phyloP scores from a whole-genome alignment of 2,888 invertebrate species.

The Thymelicus sylvestris region DNA sequence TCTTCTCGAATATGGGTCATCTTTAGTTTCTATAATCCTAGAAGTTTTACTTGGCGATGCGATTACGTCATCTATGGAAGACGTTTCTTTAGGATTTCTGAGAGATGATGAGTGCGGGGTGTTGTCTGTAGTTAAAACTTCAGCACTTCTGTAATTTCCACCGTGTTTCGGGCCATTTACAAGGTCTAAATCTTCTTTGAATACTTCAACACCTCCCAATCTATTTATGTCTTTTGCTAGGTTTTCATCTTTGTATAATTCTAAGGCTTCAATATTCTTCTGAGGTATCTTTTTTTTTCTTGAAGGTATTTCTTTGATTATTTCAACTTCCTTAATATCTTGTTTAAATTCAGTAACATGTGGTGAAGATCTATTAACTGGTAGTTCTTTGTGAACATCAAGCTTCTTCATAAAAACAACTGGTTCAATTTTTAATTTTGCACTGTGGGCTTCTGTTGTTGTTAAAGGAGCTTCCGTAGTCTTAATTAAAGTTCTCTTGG shows the following conservation, averaged over 20 bases:
- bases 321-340: constrained; percentile 76
- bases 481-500: constrained; percentile 61
- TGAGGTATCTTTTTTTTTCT: constrained; percentile 52
- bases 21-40: constrained; percentile 55
- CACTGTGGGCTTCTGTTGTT: constrained; percentile 55
- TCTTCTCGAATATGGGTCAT: constrained; percentile 54
- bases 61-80: constrained; percentile 54
- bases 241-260: constrained; percentile 73
- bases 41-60: constrained; percentile 63
- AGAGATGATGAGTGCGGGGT: background rate
- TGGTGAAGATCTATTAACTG: constrained; percentile 65
- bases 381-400: constrained; percentile 74
- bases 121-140: constrained; percentile 29
- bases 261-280: constrained; percentile 62
- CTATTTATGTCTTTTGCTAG: constrained; percentile 74
- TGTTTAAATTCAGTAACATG: constrained; percentile 71
- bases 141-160: constrained; percentile 72
- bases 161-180: constrained; percentile 72
- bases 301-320: constrained; percentile 68
- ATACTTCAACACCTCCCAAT: constrained; percentile 74
- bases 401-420: constrained; percentile 66
- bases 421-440: constrained; percentile 58
- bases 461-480: constrained; percentile 65
- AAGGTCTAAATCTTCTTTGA: constrained; percentile 64
- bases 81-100: constrained; percentile 9